A percentile compares a stretch with the other conserved stretches of the same genome.
Evolutionary conservation across 23 tunicate genomes (phyloP).

Genomic region (Botrylloides violaceus): DNA sequence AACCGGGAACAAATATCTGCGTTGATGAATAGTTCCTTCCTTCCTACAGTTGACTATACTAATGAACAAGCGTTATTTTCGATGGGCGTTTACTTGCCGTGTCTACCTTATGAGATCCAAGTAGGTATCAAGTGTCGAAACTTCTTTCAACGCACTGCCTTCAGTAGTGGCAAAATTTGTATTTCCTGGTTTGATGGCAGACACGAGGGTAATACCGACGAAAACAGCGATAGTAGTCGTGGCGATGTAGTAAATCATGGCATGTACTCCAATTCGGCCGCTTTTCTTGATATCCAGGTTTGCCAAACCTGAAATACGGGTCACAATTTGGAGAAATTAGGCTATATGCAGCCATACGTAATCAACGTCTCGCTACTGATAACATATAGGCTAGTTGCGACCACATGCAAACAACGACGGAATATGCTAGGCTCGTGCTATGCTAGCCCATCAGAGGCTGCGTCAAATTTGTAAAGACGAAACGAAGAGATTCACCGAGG

Average conservation of each 20-base stretch:
- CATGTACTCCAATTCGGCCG: constrained; percentile 76
- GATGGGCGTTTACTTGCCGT: not conserved
- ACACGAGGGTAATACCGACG: constrained; percentile 66
- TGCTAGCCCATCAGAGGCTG: too few relatives aligned
- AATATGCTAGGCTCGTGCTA: too few relatives aligned
- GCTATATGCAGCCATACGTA: too few relatives aligned
- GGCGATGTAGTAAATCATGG: constrained; percentile 57
- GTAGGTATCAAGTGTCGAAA: constrained; percentile 78
- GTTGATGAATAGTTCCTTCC: too few relatives aligned
- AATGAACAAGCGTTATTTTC: too few relatives aligned
- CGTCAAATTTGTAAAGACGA: too few relatives aligned
- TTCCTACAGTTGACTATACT: not conserved
- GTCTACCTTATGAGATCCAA: constrained; percentile 71
- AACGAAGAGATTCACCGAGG: too few relatives aligned
- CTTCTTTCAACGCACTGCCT: constrained; percentile 1
- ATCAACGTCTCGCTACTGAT: too few relatives aligned
- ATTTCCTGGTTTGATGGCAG: constrained; percentile 56
- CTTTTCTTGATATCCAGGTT: constrained; percentile 54
- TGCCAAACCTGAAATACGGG: constrained; percentile 59
- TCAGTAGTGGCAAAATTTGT: not conserved
- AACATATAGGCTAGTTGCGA: too few relatives aligned
- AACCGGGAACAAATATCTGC: too few relatives aligned
- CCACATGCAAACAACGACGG: too few relatives aligned
- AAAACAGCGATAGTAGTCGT: constrained; percentile 78
- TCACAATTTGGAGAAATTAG: too few relatives aligned